A percentile compares a stretch with the other conserved stretches of the same genome.
These are phyloP conservation scores for Barypeithes pellucidus DNA, from an alignment of 2,888 invertebrate species.

Conservation along the genomic window DNA sequence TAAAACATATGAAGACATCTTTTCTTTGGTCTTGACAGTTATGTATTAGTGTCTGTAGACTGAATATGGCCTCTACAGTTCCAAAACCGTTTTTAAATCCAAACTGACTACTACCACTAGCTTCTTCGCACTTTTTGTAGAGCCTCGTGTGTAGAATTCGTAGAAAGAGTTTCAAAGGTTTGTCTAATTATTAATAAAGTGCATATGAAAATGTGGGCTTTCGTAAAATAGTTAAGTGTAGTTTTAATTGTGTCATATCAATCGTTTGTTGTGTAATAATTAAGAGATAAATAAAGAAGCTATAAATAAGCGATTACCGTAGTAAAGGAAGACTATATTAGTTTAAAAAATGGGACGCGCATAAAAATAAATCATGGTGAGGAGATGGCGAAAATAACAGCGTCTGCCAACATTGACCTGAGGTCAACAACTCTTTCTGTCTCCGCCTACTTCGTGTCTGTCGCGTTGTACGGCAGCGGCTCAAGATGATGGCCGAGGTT, in stretches of 20 bases:
- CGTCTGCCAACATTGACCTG: slow-evolving; percentile 68
- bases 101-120: no score
- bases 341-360: slow-evolving; percentile 50
- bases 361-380: slow-evolving; percentile 52
- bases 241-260: not conserved
- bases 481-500: slow-evolving; percentile 58
- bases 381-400: slow-evolving; percentile 63
- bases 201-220: no score
- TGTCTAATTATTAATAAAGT: no score
- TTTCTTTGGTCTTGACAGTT: no score
- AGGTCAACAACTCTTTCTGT: slow-evolving; percentile 71
- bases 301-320: slow-evolving; percentile 45
- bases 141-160: no score
- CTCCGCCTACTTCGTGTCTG: slow-evolving; percentile 70
- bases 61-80: no score
- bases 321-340: slow-evolving; percentile 39
- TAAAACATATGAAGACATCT: no score
- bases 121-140: no score
- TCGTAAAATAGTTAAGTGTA: not conserved
- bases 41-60: no score
- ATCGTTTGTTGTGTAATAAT: slow-evolving; percentile 23
- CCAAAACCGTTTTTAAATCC: no score
- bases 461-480: slow-evolving; percentile 63
- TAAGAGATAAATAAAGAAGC: slow-evolving; percentile 42
- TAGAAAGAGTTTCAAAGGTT: no score